Evolutionary conservation across 2,888 invertebrate species (phyloP).

Genomic region (Omphaloscelis lunosa): DNA sequence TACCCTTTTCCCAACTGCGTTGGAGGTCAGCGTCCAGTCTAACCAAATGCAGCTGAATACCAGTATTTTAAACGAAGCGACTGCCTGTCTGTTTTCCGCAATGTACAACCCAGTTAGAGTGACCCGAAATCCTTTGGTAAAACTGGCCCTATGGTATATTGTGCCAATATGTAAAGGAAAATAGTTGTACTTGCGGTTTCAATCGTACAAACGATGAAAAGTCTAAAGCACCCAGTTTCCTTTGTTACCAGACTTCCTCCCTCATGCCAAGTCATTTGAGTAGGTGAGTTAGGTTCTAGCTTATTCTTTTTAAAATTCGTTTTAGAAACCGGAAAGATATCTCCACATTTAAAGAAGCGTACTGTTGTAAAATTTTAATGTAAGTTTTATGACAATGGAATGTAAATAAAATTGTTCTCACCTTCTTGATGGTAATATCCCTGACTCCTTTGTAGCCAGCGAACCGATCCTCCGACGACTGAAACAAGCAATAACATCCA

Average conservation of each 20-base stretch:
- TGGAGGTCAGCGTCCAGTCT: not conserved
- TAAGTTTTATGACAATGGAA: not conserved
- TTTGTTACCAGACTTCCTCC: not conserved
- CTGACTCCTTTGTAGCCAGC: constrained; percentile 94
- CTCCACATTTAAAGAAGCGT: not conserved
- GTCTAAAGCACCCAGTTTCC: not conserved
- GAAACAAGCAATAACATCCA: constrained; percentile 73
- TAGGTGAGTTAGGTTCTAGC: not conserved
- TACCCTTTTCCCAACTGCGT: not conserved
- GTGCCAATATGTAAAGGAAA: not conserved
- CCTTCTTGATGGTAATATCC: constrained; percentile 96
- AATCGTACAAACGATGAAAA: not conserved
- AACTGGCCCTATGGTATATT: not conserved
- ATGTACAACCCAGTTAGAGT: not conserved
- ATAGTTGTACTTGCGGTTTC: not conserved
- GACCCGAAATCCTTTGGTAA: not conserved
- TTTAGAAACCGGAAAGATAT: not conserved
- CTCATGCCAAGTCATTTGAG: not conserved
- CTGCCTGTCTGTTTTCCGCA: not conserved
- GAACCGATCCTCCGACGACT: constrained; percentile 93
- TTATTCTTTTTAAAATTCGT: not conserved
- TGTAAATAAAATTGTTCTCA: constrained; percentile 73
- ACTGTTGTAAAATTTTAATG: not conserved
- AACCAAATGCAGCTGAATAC: not conserved
- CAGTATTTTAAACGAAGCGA: not conserved